phyloP scores from a whole-genome alignment of 2,888 invertebrate species.

The Athetis lepigone region DNA sequence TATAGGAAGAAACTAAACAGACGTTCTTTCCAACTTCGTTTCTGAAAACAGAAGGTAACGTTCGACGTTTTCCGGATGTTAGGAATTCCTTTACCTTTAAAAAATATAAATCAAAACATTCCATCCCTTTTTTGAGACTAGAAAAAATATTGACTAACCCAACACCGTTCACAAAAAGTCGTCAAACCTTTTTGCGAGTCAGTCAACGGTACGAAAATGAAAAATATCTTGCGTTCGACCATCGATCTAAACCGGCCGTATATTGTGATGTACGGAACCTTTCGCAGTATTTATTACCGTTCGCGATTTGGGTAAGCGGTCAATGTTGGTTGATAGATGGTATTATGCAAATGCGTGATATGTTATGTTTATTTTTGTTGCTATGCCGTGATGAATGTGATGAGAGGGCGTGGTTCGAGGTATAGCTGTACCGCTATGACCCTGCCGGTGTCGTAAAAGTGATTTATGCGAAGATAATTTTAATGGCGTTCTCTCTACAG shows the following conservation, averaged over 20 bases:
- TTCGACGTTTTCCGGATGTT: no score
- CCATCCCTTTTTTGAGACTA: neutral
- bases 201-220: conserved; percentile 71
- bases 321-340: conserved; percentile 77
- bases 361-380: conserved; percentile 58
- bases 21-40: no score
- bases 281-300: conserved; percentile 75
- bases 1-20: no score
- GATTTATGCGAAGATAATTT: conserved; percentile 36
- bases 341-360: conserved; percentile 73
- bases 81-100: no score
- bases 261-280: conserved; percentile 69
- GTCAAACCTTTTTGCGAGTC: conserved; percentile 57
- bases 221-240: conserved; percentile 71
- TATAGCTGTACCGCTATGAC: no score
- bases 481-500: neutral
- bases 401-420: conserved; percentile 17
- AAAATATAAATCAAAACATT: neutral
- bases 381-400: conserved; percentile 40
- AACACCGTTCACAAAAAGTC: conserved; percentile 58
- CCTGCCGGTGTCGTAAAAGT: conserved; percentile 16
- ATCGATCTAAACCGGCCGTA: conserved; percentile 74
- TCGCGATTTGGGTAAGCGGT: conserved; percentile 74
- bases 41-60: no score
- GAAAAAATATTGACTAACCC: conserved; percentile 6